These are phyloP conservation scores for Pteropus alecto DNA, from an alignment of 2,113 vertebrate genomes.

Conservation along the genomic window DNA sequence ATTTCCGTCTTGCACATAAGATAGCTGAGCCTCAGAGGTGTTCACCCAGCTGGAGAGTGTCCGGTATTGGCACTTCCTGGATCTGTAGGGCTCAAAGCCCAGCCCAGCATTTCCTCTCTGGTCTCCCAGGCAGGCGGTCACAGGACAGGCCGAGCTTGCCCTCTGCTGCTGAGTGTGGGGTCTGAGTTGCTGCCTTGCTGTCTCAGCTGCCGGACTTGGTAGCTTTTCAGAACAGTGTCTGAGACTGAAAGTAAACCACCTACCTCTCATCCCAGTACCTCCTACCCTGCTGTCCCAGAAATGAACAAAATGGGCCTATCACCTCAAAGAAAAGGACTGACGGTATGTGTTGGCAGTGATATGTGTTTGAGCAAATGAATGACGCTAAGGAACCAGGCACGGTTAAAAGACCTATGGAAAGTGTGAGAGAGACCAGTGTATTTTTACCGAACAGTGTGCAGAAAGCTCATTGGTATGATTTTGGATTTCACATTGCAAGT, in stretches of 20 bases:
- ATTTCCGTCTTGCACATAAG: neutral
- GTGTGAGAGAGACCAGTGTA: neutral
- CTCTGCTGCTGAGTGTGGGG: neutral
- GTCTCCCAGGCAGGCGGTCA: neutral
- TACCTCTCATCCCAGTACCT: no score
- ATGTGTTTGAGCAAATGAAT: neutral
- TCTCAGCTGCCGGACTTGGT: neutral
- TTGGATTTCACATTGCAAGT: neutral
- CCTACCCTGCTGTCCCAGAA: neutral
- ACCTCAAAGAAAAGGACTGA: neutral
- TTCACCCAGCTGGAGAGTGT: neutral
- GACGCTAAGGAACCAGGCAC: neutral
- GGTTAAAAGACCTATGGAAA: neutral
- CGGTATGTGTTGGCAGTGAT: neutral
- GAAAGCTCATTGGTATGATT: neutral
- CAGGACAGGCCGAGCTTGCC: neutral
- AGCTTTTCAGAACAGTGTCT: neutral
- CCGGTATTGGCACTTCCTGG: neutral
- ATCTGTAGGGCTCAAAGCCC: neutral
- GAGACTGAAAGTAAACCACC: neutral
- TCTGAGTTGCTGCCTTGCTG: accelerated
- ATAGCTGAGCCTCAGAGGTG: neutral
- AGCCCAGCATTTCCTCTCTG: neutral
- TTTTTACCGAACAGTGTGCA: neutral
- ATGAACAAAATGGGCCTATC: neutral